Conservation (phyloP, 2,888 invertebrate genomes). For the Oscheius sp. region DNA sequence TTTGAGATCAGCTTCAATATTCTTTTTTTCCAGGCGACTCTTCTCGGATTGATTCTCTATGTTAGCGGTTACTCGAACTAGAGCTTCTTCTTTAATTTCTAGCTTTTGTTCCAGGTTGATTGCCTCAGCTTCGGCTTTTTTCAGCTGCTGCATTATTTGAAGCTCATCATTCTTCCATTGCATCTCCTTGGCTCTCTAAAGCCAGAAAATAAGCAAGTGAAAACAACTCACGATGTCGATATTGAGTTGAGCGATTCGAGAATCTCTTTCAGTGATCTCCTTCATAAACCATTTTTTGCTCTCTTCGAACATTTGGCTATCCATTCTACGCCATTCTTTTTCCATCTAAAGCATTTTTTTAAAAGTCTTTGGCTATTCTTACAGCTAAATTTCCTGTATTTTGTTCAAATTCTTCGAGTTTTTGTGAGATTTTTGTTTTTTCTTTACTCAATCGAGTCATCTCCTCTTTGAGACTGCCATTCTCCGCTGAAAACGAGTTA, state of each 20-base stretch:
- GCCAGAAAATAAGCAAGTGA: background rate
- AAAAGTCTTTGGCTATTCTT: background rate
- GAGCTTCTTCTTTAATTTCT: constrained; percentile 13
- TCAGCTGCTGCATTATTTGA: background rate
- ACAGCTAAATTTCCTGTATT: constrained; percentile 37
- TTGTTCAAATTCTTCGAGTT: constrained; percentile 33
- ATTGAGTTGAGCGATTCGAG: constrained; percentile 49
- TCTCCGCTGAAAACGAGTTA: constrained; percentile 33
- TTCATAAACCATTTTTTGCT: constrained; percentile 46
- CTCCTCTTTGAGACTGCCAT: constrained; percentile 37
- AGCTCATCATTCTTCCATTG: constrained; percentile 35
- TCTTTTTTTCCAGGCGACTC: constrained; percentile 15
- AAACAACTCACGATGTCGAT: constrained; percentile 45
- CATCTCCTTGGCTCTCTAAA: constrained; percentile 28
- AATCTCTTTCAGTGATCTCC: constrained; percentile 57
- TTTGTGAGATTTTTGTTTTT: constrained; percentile 29
- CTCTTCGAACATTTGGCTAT: constrained; percentile 37
- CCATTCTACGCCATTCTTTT: constrained; percentile 35
- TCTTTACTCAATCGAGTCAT: constrained; percentile 32
- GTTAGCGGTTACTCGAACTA: constrained; percentile 2
- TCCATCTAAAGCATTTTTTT: constrained; percentile 39
- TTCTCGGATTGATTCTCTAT: constrained; percentile 23
- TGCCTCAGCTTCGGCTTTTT: constrained; percentile 3
- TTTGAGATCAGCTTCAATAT: constrained; percentile 22
- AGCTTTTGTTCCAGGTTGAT: constrained; percentile 10